phyloP scores from a whole-genome alignment of 2,888 invertebrate species.

The Smittia aterrima region DNA sequence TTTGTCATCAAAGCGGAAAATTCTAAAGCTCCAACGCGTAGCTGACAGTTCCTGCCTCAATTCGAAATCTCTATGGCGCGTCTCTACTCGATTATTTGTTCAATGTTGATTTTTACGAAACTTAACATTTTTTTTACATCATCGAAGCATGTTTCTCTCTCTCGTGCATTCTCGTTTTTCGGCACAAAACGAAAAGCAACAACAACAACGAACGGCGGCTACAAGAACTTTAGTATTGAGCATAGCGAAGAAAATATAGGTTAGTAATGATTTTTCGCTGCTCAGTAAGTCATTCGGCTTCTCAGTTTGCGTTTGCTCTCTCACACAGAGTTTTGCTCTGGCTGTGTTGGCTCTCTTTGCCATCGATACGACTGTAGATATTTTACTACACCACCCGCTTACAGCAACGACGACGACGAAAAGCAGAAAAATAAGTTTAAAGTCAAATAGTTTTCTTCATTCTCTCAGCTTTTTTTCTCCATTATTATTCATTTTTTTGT shows the following conservation, averaged over 20 bases:
- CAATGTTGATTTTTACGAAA: constrained; percentile 28
- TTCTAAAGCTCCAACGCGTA: background rate
- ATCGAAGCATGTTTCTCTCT: constrained; percentile 26
- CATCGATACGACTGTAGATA: background rate
- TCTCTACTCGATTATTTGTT: constrained; percentile 26
- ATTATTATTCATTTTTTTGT: constrained; percentile 41
- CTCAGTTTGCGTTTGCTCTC: constrained; percentile 28
- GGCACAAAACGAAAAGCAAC: background rate
- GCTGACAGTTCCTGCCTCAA: constrained; percentile 21
- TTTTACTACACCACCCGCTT: constrained; percentile 40
- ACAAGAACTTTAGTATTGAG: background rate
- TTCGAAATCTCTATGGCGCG: background rate
- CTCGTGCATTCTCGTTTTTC: constrained; percentile 36
- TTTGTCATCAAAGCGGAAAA: background rate
- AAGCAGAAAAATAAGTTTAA: constrained; percentile 32
- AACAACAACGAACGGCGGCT: background rate
- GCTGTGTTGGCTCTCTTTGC: constrained; percentile 11
- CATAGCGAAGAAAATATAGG: constrained; percentile 34
- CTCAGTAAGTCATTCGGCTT: constrained; percentile 34
- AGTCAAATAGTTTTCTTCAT: constrained; percentile 42
- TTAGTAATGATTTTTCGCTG: constrained; percentile 38
- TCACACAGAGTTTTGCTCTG: background rate
- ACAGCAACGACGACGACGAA: constrained; percentile 16
- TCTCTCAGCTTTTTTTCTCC: constrained; percentile 39
- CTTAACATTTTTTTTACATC: constrained; percentile 36